These are phyloP conservation scores for Poecilia picta DNA, from an alignment of 2,797 vertebrate species.

Conservation along the genomic window DNA sequence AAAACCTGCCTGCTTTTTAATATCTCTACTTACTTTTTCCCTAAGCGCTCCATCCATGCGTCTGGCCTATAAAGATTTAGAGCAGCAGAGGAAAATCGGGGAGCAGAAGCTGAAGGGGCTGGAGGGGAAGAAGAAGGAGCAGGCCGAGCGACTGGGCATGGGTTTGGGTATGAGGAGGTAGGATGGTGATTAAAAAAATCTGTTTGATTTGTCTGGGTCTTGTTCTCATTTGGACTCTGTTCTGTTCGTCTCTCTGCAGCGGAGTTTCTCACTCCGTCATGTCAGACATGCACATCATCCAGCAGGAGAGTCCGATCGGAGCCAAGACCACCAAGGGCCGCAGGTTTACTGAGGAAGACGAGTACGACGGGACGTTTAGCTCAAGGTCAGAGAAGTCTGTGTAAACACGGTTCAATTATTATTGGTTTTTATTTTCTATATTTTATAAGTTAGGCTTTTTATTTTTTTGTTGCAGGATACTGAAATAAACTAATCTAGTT, in stretches of 20 bases:
- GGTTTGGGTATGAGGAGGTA: constrained; percentile 89
- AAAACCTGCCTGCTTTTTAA: background rate
- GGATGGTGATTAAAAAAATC: background rate
- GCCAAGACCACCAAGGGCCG: constrained; percentile 78
- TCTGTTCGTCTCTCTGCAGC: constrained; percentile 66
- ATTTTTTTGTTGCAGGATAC: background rate
- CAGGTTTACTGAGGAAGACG: constrained; percentile 79
- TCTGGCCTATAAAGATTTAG: constrained; percentile 89
- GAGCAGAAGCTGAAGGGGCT: constrained; percentile 82
- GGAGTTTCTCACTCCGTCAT: constrained; percentile 92
- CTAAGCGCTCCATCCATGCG: constrained; percentile 83
- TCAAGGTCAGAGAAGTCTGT: constrained; percentile 68
- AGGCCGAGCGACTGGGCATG: constrained; percentile 94
- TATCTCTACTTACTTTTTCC: background rate
- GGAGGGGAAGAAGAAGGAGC: constrained; percentile 85
- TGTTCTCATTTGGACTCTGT: background rate
- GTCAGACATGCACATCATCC: constrained; percentile 93
- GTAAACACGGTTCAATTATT: background rate
- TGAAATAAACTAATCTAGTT: background rate
- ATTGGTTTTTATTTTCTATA: background rate
- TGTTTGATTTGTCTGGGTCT: background rate
- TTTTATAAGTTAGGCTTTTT: background rate
- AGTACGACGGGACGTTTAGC: constrained; percentile 83
- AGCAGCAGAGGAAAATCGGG: constrained; percentile 86
- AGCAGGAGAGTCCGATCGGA: constrained; percentile 87